A percentile compares a stretch with the other conserved stretches of the same genome.
These are phyloP conservation scores for Percina caprodes DNA, from an alignment of 2,113 vertebrate species.

Conservation along the genomic window DNA sequence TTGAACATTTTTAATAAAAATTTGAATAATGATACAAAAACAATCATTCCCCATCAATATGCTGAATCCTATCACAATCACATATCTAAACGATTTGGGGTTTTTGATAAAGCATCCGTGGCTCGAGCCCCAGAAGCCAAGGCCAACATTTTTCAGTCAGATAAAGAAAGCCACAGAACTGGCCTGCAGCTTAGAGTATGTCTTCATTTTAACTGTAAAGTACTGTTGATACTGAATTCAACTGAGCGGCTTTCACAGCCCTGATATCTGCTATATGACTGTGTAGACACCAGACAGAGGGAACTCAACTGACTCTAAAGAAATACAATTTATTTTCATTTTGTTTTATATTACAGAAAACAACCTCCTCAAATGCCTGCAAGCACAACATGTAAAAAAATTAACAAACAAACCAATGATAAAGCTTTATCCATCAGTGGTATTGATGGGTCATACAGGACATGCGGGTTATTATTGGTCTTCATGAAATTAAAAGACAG, in stretches of 20 bases:
- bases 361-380: conserved; percentile 48
- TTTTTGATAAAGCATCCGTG: too few relatives aligned
- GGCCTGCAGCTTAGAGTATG: background rate
- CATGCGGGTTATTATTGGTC: conserved; percentile 1
- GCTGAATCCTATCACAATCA: too few relatives aligned
- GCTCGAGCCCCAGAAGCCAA: too few relatives aligned
- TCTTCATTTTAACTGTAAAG: background rate
- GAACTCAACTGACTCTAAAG: background rate
- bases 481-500: background rate
- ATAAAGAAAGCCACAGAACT: background rate
- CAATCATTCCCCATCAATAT: too few relatives aligned
- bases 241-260: background rate
- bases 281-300: background rate
- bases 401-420: background rate
- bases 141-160: background rate
- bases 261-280: background rate
- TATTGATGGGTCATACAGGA: background rate
- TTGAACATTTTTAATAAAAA: too few relatives aligned
- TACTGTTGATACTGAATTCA: background rate
- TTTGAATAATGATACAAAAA: too few relatives aligned
- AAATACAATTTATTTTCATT: background rate
- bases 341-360: conserved; percentile 18
- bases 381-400: conserved; percentile 31
- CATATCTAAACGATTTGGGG: too few relatives aligned
- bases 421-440: background rate